Evolutionary conservation across 2,797 vertebrate genomes (phyloP).

Genomic region (Sphenodon punctatus): DNA sequence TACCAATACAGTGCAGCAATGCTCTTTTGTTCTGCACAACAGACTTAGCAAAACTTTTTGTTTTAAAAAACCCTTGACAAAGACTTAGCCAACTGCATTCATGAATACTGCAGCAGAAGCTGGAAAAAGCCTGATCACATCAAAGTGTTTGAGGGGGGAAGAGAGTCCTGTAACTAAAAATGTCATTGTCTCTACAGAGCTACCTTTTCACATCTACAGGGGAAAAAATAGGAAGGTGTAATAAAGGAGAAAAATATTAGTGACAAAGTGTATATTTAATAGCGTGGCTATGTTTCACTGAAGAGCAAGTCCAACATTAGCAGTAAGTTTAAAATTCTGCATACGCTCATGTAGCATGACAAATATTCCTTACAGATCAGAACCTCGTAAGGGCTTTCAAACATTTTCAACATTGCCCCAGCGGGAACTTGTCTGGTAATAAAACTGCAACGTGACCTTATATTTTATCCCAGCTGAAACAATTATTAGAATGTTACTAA

Average conservation of each 20-base stretch:
- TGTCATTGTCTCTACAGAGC: background rate
- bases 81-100: background rate
- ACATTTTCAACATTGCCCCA: background rate
- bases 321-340: slow-evolving; percentile 5
- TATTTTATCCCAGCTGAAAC: background rate
- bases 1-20: background rate
- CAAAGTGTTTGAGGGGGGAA: background rate
- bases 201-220: background rate
- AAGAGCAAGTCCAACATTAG: background rate
- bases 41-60: background rate
- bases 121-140: background rate
- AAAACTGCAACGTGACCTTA: background rate
- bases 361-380: slow-evolving; percentile 14
- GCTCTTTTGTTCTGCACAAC: background rate
- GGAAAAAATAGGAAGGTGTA: background rate
- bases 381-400: background rate
- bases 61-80: background rate
- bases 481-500: background rate
- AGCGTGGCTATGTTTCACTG: background rate
- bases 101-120: background rate
- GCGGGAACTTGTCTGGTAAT: background rate
- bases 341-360: background rate
- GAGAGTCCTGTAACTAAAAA: background rate
- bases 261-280: background rate
- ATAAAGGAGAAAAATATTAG: background rate